phyloP scores from a whole-genome alignment of 53 echinoderm and acorn worm species.

The Zoroaster sp. region DNA sequence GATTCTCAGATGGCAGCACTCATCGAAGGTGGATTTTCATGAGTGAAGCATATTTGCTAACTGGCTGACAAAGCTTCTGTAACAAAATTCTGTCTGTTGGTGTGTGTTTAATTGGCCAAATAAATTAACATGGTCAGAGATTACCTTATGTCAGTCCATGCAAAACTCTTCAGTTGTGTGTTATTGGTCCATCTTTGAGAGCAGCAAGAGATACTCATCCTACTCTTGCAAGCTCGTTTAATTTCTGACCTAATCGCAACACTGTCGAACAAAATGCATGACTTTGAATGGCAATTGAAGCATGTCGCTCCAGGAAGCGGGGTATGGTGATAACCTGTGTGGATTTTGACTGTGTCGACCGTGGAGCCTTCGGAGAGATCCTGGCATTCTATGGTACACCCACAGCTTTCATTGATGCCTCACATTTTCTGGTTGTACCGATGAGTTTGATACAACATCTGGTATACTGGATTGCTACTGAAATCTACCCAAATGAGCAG shows the following conservation, averaged over 20 bases:
- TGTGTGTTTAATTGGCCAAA: too few species aligned
- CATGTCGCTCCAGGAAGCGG: constrained; percentile 36
- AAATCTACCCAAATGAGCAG: too few species aligned
- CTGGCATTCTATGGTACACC: background rate
- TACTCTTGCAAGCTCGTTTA: constrained; percentile 35
- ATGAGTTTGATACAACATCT: background rate
- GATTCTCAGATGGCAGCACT: too few species aligned
- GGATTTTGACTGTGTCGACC: constrained; percentile 20
- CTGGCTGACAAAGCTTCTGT: too few species aligned
- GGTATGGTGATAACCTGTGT: too few species aligned
- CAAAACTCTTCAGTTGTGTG: constrained; percentile 23
- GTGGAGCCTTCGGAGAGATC: background rate
- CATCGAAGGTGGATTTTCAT: too few species aligned
- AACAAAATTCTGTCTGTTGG: too few species aligned
- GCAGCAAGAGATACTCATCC: constrained; percentile 31
- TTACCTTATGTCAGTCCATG: constrained; percentile 35
- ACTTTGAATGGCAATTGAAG: constrained; percentile 41
- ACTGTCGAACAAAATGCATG: constrained; percentile 42
- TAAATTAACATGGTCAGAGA: too few species aligned
- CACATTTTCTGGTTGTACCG: background rate
- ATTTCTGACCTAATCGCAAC: constrained; percentile 30
- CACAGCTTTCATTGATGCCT: background rate
- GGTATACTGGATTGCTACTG: too few species aligned
- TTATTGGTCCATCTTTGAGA: constrained; percentile 4
- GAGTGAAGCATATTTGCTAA: too few species aligned